These are phyloP conservation scores for Eupelmus urozonus DNA, from an alignment of 2,888 invertebrate species.

Conservation along the genomic window DNA sequence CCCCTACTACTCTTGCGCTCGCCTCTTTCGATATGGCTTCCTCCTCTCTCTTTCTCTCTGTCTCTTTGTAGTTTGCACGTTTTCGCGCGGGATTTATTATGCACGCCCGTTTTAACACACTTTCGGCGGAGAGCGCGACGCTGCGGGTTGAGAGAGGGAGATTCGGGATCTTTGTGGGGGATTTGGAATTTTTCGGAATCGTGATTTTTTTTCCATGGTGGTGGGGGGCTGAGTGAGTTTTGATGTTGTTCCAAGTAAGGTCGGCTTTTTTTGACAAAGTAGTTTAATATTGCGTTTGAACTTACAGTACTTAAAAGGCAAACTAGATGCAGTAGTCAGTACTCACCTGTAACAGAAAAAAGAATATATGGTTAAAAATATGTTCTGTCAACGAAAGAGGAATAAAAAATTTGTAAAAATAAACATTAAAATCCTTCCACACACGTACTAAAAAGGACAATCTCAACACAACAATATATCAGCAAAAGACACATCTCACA, in stretches of 20 bases:
- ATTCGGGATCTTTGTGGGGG: too few relatives aligned
- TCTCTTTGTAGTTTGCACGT: conserved; percentile 51
- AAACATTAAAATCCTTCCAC: background rate
- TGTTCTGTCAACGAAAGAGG: background rate
- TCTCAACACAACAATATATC: too few relatives aligned
- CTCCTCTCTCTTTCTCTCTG: conserved; percentile 36
- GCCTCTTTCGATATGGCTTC: conserved; percentile 39
- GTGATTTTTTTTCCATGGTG: too few relatives aligned
- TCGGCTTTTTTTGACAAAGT: too few relatives aligned
- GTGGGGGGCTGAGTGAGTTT: too few relatives aligned
- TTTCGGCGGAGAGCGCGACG: conserved; percentile 8
- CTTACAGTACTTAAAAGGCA: too few relatives aligned
- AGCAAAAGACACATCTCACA: too few relatives aligned
- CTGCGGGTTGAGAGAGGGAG: conserved; percentile 4
- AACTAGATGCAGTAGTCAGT: too few relatives aligned
- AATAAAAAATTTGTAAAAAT: conserved; percentile 2
- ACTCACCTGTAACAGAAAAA: conserved; percentile 57
- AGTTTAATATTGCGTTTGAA: too few relatives aligned
- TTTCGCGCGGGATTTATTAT: conserved; percentile 57
- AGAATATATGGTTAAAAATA: conserved; percentile 4
- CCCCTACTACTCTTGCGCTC: conserved; percentile 38
- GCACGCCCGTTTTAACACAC: conserved; percentile 58
- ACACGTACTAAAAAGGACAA: background rate
- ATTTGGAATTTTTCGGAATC: too few relatives aligned
- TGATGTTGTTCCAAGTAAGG: too few relatives aligned